These are phyloP conservation scores for Pogonognathellus flavescens DNA, from an alignment of 1,140 invertebrate genomes.

Conservation along the genomic window DNA sequence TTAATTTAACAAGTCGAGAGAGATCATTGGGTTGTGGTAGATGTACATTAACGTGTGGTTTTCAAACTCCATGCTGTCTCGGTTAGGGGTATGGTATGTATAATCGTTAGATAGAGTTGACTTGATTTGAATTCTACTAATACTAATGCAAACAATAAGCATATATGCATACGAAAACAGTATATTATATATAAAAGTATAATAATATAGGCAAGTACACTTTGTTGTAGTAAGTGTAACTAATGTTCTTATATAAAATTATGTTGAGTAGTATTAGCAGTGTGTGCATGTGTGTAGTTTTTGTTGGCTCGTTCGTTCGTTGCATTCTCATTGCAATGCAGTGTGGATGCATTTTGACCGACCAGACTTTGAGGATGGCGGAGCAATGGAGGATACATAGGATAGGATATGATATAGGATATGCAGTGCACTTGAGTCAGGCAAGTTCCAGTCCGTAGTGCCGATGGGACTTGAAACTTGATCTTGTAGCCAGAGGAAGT, in stretches of 20 bases:
- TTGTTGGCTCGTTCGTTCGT: background rate
- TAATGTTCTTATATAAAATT: slow-evolving; percentile 25
- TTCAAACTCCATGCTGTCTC: slow-evolving; percentile 57
- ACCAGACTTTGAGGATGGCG: slow-evolving; percentile 28
- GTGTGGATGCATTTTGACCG: slow-evolving; percentile 30
- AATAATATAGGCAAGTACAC: background rate
- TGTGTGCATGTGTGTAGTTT: background rate
- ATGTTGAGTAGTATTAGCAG: slow-evolving; percentile 1
- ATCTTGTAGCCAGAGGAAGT: slow-evolving; percentile 64
- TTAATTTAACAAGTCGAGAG: slow-evolving; percentile 16
- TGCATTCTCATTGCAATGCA: slow-evolving; percentile 32
- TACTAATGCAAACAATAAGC: background rate
- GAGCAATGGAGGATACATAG: slow-evolving; percentile 38
- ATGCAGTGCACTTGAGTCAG: slow-evolving; percentile 46
- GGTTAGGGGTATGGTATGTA: slow-evolving; percentile 50
- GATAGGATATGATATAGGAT: slow-evolving; percentile 43
- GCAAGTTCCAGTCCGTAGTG: slow-evolving; percentile 33
- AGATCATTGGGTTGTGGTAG: slow-evolving; percentile 29
- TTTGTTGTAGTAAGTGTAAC: background rate
- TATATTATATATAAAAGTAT: background rate
- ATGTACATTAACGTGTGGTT: slow-evolving; percentile 57
- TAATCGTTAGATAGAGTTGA: background rate
- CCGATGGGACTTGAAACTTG: slow-evolving; percentile 58
- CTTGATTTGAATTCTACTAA: background rate
- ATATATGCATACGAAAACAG: background rate